Evolutionary conservation across 2,797 vertebrate genomes (phyloP).

Genomic region (Caiman crocodilus): DNA sequence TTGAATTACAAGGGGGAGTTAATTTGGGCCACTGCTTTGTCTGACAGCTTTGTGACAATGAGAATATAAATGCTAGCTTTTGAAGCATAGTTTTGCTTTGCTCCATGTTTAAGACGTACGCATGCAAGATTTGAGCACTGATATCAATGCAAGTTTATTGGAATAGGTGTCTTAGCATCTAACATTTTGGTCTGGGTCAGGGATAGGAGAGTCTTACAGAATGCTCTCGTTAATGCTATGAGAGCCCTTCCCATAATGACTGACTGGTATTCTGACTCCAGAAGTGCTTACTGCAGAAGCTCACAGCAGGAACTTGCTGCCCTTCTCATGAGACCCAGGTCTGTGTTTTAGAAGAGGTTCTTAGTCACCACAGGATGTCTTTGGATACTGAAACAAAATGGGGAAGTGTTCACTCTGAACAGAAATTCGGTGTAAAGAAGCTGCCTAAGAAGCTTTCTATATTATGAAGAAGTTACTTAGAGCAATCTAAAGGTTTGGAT

Average conservation of each 20-base stretch:
- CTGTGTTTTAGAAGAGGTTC: not conserved
- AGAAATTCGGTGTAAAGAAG: not conserved
- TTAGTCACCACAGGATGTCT: not conserved
- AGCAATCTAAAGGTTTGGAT: not conserved
- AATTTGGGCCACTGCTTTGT: not conserved
- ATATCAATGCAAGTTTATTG: not conserved
- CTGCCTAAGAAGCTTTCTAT: not conserved
- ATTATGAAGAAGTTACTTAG: not conserved
- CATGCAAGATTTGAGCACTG: not conserved
- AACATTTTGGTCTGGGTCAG: not conserved
- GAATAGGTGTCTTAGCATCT: not conserved
- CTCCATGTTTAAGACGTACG: not conserved
- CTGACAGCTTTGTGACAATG: fast-evolving
- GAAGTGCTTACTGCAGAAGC: not conserved
- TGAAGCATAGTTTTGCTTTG: not conserved
- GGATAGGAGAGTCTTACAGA: not conserved
- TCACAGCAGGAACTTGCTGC: not conserved
- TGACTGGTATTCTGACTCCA: not conserved
- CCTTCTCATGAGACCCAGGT: not conserved
- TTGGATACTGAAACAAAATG: not conserved
- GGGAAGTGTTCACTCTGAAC: not conserved
- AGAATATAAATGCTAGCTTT: not conserved
- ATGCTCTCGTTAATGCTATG: not conserved
- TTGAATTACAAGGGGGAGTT: not conserved
- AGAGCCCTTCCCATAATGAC: not conserved